These are phyloP conservation scores for Amaurobius ferox DNA, from an alignment of 2,888 invertebrate species.

Conservation along the genomic window DNA sequence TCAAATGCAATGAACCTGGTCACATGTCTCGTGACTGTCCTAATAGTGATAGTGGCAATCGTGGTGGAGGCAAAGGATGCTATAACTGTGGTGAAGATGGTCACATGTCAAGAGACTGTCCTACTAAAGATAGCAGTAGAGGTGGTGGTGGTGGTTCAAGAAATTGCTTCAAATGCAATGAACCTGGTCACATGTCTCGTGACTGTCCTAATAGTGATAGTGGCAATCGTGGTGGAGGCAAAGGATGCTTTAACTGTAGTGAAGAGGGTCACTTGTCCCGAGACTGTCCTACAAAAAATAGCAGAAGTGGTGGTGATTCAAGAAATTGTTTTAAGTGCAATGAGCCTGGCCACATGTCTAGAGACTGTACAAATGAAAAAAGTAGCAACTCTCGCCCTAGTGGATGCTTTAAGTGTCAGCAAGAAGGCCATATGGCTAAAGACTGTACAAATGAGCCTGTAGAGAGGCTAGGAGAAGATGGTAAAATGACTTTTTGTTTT, in stretches of 20 bases:
- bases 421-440: constrained; percentile 66
- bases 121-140: constrained; percentile 54
- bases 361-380: constrained; percentile 64
- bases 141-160: constrained; percentile 37
- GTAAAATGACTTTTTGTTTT: no score
- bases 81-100: constrained; percentile 73
- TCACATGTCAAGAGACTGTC: constrained; percentile 70
- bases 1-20: constrained; percentile 74
- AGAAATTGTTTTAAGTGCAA: constrained; percentile 42
- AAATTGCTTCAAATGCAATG: constrained; percentile 72
- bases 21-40: constrained; percentile 73
- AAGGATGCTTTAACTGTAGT: constrained; percentile 73
- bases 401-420: constrained; percentile 42
- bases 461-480: constrained; percentile 53
- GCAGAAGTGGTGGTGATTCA: constrained; percentile 22
- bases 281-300: constrained; percentile 60
- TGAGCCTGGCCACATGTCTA: constrained; percentile 74
- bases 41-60: constrained; percentile 18
- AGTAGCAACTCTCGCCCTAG: constrained; percentile 23
- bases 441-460: constrained; percentile 65
- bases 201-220: constrained; percentile 50
- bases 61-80: constrained; percentile 52
- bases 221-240: constrained; percentile 10
- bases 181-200: constrained; percentile 72
- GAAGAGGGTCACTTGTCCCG: constrained; percentile 74